Evolutionary conservation across 2,888 invertebrate genomes (phyloP), one percentile per base, ranked within the genome.

Genomic region (Pandemis cinnamomeana): DNA sequence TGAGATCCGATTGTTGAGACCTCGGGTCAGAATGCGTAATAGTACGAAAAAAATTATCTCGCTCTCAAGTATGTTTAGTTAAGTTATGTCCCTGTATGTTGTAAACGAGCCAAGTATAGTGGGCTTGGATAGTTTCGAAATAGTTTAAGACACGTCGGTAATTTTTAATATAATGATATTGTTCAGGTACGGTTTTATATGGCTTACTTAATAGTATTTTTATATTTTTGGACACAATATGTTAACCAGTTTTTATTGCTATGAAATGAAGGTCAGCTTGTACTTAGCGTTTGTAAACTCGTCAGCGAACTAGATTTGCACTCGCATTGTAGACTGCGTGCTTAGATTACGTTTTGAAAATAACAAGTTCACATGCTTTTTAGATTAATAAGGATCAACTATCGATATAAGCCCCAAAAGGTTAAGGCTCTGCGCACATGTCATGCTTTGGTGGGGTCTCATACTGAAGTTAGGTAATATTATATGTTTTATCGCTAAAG

Each of bases 181-280:
- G 44, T 66, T 53, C 73, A 44, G 73, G 51, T 67, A 67, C 67
- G 67, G 63, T 73, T 73, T 73, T 73, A 64, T 73, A 73, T 51
- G 15, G 73, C 69, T 73, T 70, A 70, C 64, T 46, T 73, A 72
- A 64, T 69, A 64, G 68, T 72, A 73, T 69, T 73, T 73, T 73
- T 73, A 70, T 73, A 73, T 73, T 66, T 66, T 70, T 69, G 69
- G 73, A 73, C 72, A 68, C 73, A 66, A 51, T 67, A 51, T 73
- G 73, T 70, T 73, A 73, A 69, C 69, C 48, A 51, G 51, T 73
- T 73, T 60, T 73, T 70, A 70, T 66, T 64, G 69, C 64, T 44
- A 60, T 46, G 51, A 51, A 44, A 60, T 46, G 51, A 51, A 44
- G 13, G 42, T 58, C 55, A 58, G 68, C 72, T 73, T 69, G 58